phyloP scores from a whole-genome alignment of 2,888 invertebrate species.

The Ganaspis brasiliensis region DNA sequence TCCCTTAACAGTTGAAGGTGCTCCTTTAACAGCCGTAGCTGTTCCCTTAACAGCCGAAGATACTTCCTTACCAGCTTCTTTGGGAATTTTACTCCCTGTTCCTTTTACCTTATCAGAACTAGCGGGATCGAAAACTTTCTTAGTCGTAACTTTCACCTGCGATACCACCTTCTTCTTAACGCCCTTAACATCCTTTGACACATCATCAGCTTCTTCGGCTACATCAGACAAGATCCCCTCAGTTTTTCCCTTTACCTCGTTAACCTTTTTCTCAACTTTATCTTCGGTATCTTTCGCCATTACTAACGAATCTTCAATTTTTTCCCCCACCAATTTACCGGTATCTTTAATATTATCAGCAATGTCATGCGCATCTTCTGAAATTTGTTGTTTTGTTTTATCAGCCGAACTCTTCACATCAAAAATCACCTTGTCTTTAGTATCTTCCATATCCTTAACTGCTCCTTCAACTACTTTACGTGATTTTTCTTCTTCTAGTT shows the following conservation, averaged over 20 bases:
- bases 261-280: conserved; percentile 59
- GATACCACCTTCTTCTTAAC: conserved; percentile 56
- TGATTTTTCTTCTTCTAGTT: conserved; percentile 66
- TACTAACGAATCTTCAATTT: not conserved
- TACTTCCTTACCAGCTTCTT: conserved; percentile 24
- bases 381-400: conserved; percentile 48
- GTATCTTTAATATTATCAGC: conserved; percentile 61
- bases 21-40: too few relatives aligned
- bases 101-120: conserved; percentile 3
- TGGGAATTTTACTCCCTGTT: conserved; percentile 24
- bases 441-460: conserved; percentile 20
- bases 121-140: conserved; percentile 42
- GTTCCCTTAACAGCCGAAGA: not conserved
- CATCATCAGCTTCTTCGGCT: conserved; percentile 49
- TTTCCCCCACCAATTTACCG: not conserved
- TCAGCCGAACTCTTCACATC: conserved; percentile 46
- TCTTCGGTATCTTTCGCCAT: conserved; percentile 35
- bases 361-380: conserved; percentile 59
- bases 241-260: conserved; percentile 59
- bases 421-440: conserved; percentile 53
- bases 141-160: conserved; percentile 54
- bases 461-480: conserved; percentile 57
- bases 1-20: not conserved
- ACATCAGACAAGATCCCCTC: conserved; percentile 58
- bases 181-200: conserved; percentile 59